Evolutionary conservation across 2,888 invertebrate genomes (phyloP).

Genomic region (Esperia sulphurella): DNA sequence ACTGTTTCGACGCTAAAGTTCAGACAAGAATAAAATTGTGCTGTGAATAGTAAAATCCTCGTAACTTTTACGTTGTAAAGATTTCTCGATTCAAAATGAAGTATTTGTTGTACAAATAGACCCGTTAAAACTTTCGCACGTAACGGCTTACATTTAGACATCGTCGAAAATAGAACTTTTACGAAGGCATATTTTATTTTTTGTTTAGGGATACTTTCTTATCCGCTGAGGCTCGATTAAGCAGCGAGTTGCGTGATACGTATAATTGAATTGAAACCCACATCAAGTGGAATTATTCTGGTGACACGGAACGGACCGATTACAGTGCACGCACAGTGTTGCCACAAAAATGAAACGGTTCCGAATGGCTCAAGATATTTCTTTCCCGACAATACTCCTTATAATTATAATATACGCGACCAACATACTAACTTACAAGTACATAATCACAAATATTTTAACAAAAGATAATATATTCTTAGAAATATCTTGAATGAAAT

Average conservation of each 20-base stretch:
- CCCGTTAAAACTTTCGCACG: neutral
- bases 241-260: slow-evolving; percentile 44
- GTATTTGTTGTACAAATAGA: neutral
- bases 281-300: slow-evolving; percentile 50
- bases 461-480: no score
- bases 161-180: neutral
- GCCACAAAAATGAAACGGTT: neutral
- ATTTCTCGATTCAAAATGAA: no score
- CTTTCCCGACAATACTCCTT: no score
- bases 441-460: no score
- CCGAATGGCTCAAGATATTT: no score
- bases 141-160: slow-evolving; percentile 3
- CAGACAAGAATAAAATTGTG: no score
- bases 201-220: slow-evolving; percentile 17
- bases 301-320: slow-evolving; percentile 50
- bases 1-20: no score
- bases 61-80: no score
- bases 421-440: no score
- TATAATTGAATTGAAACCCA: slow-evolving; percentile 58
- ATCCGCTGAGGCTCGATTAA: slow-evolving; percentile 18
- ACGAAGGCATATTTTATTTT: slow-evolving; percentile 3
- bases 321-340: slow-evolving; percentile 17
- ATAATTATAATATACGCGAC: no score
- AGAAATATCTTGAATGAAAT: no score
- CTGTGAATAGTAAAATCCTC: no score